phyloP scores from a whole-genome alignment of 2,797 vertebrate genomes.

The Melanotaenia pygmaea region DNA sequence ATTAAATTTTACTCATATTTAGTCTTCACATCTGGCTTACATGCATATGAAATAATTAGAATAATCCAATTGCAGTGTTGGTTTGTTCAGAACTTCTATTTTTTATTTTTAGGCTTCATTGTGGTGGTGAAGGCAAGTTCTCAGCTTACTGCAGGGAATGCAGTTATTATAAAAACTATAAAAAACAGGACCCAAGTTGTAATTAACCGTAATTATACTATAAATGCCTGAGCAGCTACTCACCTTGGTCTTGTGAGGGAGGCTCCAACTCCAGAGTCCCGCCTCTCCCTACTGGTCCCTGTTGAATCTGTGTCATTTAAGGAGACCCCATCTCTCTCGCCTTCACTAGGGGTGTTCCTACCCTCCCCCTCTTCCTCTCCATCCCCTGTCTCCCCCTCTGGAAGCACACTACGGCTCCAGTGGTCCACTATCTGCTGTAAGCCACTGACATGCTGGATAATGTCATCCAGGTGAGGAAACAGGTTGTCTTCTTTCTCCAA shows the following conservation, averaged over 20 bases:
- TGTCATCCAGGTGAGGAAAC: conserved; percentile 93
- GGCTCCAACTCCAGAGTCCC: conserved; percentile 97
- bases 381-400: conserved; percentile 74
- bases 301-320: conserved; percentile 90
- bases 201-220: conserved; percentile 7
- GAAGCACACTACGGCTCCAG: conserved; percentile 91
- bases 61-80: too few relatives aligned
- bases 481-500: conserved; percentile 90
- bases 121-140: background rate
- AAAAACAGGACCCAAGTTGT: conserved; percentile 10
- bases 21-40: too few relatives aligned
- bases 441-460: conserved; percentile 93
- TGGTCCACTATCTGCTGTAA: conserved; percentile 93
- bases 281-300: conserved; percentile 89
- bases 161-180: conserved; percentile 4
- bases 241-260: conserved; percentile 96
- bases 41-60: too few relatives aligned
- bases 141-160: conserved; percentile 5
- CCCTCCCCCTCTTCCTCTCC: conserved; percentile 83
- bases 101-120: background rate
- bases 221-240: conserved; percentile 43
- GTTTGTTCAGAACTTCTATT: too few relatives aligned
- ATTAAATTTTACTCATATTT: too few relatives aligned
- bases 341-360: conserved; percentile 89
- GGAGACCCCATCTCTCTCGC: conserved; percentile 90